These are phyloP conservation scores for Holotrichia oblita DNA, from an alignment of 1,140 invertebrate species.

Conservation along the genomic window DNA sequence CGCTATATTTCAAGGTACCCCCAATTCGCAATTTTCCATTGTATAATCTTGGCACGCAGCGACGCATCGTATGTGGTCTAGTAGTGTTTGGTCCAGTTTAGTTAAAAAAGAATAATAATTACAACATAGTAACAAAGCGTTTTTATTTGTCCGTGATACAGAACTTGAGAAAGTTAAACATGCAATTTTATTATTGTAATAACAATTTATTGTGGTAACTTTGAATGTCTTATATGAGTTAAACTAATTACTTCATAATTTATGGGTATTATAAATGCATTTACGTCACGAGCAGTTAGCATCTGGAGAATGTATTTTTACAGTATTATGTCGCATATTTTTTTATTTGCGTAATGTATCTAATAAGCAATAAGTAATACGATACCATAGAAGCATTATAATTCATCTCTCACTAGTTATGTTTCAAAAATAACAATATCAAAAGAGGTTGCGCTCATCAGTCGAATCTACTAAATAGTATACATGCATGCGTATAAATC, in stretches of 20 bases:
- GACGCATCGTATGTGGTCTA: too few relatives aligned
- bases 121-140: too few relatives aligned
- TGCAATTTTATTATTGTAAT: background rate
- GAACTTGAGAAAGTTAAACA: too few relatives aligned
- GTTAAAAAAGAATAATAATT: too few relatives aligned
- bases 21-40: too few relatives aligned
- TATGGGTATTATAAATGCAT: background rate
- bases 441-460: background rate
- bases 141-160: too few relatives aligned
- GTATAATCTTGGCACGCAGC: too few relatives aligned
- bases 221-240: background rate
- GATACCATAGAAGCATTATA: background rate
- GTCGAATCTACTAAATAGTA: background rate
- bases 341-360: background rate
- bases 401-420: too few relatives aligned
- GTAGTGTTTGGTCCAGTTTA: too few relatives aligned
- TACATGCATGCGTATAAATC: too few relatives aligned
- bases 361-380: background rate
- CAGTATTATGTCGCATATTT: background rate
- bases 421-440: background rate
- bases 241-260: background rate
- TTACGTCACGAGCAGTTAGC: slow-evolving; percentile 18
- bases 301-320: slow-evolving; percentile 4
- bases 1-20: too few relatives aligned
- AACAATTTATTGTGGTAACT: background rate